Conservation (phyloP, 2,888 invertebrate genomes). For the Blastobasis lacticolella region DNA sequence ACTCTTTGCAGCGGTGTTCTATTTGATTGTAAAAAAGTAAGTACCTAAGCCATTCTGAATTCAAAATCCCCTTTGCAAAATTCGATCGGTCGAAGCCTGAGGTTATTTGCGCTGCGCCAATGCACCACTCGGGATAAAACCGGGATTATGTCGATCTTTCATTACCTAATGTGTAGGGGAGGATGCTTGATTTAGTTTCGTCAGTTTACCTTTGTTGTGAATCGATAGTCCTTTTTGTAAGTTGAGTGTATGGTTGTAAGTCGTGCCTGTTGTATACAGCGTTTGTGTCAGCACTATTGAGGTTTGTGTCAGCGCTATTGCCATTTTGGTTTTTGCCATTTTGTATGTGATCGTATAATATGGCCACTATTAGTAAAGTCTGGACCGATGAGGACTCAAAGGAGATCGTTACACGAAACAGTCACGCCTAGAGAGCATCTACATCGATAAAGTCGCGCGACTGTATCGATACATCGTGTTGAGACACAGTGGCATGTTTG, state of each 20-base stretch:
- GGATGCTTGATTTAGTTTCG: constrained; percentile 21
- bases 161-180: constrained; percentile 45
- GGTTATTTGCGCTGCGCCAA: constrained; percentile 47
- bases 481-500: no score
- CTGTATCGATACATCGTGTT: no score
- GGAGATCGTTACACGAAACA: no score
- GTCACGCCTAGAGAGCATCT: no score
- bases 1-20: background rate
- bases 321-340: no score
- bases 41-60: constrained; percentile 32
- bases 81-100: constrained; percentile 34
- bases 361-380: no score
- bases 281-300: no score
- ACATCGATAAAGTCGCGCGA: no score
- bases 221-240: background rate
- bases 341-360: background rate
- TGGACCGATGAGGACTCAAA: no score
- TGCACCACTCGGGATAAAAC: constrained; percentile 25
- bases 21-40: constrained; percentile 17
- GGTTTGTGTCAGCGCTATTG: no score
- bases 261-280: background rate
- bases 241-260: background rate
- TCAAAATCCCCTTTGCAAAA: constrained; percentile 41
- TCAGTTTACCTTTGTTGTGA: constrained; percentile 15
- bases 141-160: constrained; percentile 54